Evolutionary conservation across 2,888 invertebrate species (phyloP).

Genomic region (Candidula unifasciata): DNA sequence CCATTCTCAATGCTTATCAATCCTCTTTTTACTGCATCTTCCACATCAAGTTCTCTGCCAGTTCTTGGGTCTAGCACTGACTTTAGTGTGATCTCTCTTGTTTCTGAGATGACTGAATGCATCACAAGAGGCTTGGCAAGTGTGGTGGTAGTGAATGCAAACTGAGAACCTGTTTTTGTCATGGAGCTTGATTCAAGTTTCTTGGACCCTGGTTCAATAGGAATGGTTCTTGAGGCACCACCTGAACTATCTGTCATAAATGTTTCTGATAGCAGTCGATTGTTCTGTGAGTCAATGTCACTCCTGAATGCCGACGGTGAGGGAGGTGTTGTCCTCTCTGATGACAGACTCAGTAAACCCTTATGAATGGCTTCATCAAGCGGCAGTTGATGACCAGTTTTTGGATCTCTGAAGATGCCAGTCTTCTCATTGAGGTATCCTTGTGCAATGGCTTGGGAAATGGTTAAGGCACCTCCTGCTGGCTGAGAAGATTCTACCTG

Average conservation of each 20-base stretch:
- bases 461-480: constrained; percentile 80
- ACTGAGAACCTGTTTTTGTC: constrained; percentile 61
- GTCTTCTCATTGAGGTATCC: constrained; percentile 87
- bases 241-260: constrained; percentile 53
- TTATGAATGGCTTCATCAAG: constrained; percentile 86
- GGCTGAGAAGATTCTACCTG: constrained; percentile 60
- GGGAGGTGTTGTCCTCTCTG: constrained; percentile 65
- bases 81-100: constrained; percentile 68
- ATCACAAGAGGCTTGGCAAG: constrained; percentile 67
- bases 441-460: constrained; percentile 88
- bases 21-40: constrained; percentile 89
- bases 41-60: constrained; percentile 76
- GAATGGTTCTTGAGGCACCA: constrained; percentile 50
- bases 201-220: constrained; percentile 55
- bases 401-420: constrained; percentile 86
- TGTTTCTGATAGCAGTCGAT: constrained; percentile 32
- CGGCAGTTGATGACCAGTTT: constrained; percentile 88
- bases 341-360: constrained; percentile 66
- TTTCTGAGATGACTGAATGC: constrained; percentile 70
- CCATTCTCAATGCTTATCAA: constrained; percentile 87
- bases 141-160: constrained; percentile 70
- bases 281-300: constrained; percentile 38
- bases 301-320: constrained; percentile 41
- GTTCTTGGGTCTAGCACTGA: constrained; percentile 77
- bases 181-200: constrained; percentile 63